Base-by-base conservation (phyloP, 2,113 vertebrate species). In the Grantiella picta region DNA sequence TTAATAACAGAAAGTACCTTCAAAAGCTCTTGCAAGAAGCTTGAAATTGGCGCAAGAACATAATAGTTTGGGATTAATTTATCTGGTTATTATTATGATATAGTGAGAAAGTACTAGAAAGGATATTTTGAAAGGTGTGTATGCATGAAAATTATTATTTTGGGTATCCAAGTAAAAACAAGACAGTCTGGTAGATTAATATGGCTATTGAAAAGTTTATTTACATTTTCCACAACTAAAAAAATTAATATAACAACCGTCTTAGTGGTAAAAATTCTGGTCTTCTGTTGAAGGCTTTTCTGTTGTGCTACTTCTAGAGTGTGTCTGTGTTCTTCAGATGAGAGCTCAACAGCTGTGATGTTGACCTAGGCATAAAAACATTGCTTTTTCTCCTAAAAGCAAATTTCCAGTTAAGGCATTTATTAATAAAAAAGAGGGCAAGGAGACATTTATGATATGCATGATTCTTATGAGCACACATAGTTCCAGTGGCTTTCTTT, bases 371-470 rank as follows among this genome's bases (percentile, higher is more conserved):
- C 12, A 35, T 50, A 72, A 56, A 85, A 79, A 4, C 1, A 1
- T 31, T 33, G 49, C 27, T 57, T 82, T 90, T 84, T 64, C 29
- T 73, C 8, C 11, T 56, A 45, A 92, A 94, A 80, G 12, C 7
- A 76, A 33, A 44, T 40, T 38, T 49, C 4, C 19, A 1, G 0
- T 52, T 70, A 40, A 57, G 53, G 11, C 3, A 5, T 14, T 57
- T 3, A 35, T 70, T n/a, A 1, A 59, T 33, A 78, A 60, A 24
- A 4, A 21, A 4, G 1, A 5, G 7, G 7, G 7, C 7, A 27
- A 33, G 18, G 7, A 14, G 17, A 3, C 4, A 13, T 59, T 72
- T 35, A 9, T 28, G 7, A 4, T 24, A 5, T 3, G 2, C 2
- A 1, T 57, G 5, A 66, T 86, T 49, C 29, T 36, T 66, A 19